Base-by-base conservation (phyloP, 1,140 invertebrate species). In the Papilio aristodemus region DNA sequence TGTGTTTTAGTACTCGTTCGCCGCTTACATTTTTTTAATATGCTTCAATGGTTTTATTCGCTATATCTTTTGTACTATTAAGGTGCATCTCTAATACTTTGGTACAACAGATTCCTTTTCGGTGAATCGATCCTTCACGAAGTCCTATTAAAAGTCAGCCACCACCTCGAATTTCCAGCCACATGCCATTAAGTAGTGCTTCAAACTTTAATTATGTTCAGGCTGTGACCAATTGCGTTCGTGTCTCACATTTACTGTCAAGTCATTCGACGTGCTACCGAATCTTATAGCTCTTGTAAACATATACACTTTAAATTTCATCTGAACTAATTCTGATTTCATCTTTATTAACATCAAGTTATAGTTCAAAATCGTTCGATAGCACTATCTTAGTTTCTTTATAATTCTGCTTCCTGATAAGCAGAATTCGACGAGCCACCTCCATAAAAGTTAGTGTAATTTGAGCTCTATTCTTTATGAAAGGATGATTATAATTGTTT, bases 161-260 rank as follows among this genome's bases (percentile, higher is more conserved):
- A 89, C 85, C 86, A 89, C 85, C 87, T 87, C 87, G 86, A 90
- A 91, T 90, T 80, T 85, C 81, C 82, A 83, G 85, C 85, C 82
- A 90, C 85, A 89, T 85, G 85, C 88, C 88, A 91, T 90, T 89
- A 91, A 84, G 78, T 85, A 85, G 80, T 87, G 84, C 85, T 87
- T 87, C 88, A 89, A 91, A 91, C 87, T 91, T 91, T 91, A 91
- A 91, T 91, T 91, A 90, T 87, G 84, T 90, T 90, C 83, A 72
- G 87, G 77, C 86, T 90, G 89, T 91, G 88, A 90, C 87, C 89
- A 91, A 91, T 91, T 80, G 86, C 79, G 86, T 83, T 90, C 89
- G 87, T 91, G 87, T 90, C 87, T 87, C 86, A 78, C 72, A 79
- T 83, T 85, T 86, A 89, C 79, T 87, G 75, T 81, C 87, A 75